phyloP scores from a whole-genome alignment of 2,113 vertebrate genomes.

The Boleophthalmus pectinirostris region DNA sequence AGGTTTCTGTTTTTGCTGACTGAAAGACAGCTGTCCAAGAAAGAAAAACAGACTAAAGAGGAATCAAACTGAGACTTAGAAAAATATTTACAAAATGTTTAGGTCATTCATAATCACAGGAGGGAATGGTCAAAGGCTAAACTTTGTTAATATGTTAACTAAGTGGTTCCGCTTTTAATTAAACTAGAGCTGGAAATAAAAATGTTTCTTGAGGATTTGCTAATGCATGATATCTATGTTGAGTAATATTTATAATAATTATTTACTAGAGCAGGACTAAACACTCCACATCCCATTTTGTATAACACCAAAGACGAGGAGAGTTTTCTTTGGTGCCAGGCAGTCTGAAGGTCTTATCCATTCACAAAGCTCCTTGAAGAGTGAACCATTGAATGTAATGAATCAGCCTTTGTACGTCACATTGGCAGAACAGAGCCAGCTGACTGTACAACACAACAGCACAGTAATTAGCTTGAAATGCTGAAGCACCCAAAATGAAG shows the following conservation, averaged over 20 bases:
- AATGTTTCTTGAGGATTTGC: not conserved
- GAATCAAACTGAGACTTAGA: not conserved
- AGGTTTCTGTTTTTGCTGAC: not conserved
- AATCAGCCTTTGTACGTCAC: slow-evolving; percentile 49
- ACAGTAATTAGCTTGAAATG: slow-evolving; percentile 49
- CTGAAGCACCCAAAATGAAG: slow-evolving; percentile 14
- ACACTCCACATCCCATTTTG: not conserved
- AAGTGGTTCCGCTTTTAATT: not conserved
- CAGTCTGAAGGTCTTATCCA: slow-evolving; percentile 55
- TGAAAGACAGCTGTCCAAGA: not conserved
- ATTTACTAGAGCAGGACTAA: not conserved
- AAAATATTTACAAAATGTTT: not conserved
- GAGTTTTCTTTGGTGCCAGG: slow-evolving; percentile 51
- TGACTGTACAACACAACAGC: slow-evolving; percentile 34
- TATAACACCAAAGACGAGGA: slow-evolving; percentile 37
- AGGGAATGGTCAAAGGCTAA: not conserved
- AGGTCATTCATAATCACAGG: not conserved
- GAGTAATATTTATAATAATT: not conserved
- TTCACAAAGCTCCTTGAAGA: slow-evolving; percentile 41
- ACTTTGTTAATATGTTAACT: not conserved
- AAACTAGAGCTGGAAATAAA: not conserved
- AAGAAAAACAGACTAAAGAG: not conserved
- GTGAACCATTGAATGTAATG: slow-evolving; percentile 46
- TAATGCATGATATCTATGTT: not conserved
- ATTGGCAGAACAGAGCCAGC: slow-evolving; percentile 25